Conservation (phyloP, 1,140 invertebrate genomes). For the Apocrypta bakeri region DNA sequence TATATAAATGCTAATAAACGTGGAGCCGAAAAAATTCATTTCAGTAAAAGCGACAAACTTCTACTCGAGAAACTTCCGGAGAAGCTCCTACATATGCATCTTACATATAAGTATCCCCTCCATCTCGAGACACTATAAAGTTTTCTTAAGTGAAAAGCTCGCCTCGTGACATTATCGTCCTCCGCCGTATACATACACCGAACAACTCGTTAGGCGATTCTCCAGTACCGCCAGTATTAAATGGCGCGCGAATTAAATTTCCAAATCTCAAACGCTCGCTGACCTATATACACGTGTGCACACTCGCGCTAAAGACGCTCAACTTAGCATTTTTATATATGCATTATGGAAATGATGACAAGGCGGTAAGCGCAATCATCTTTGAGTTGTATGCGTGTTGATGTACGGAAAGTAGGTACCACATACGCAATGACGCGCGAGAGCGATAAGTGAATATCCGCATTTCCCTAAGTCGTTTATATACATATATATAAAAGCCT, state of each 20-base stretch:
- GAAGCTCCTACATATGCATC: too few relatives aligned
- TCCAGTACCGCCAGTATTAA: neutral
- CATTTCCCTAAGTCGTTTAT: slow-evolving; percentile 36
- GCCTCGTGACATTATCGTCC: neutral
- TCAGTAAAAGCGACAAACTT: too few relatives aligned
- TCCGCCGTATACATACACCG: neutral
- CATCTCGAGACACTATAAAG: neutral
- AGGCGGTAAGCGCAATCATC: neutral
- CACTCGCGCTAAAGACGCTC: neutral
- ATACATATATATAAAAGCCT: slow-evolving; percentile 9
- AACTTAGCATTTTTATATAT: neutral
- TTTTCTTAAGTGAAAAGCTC: neutral
- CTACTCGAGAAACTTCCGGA: neutral
- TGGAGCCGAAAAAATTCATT: too few relatives aligned
- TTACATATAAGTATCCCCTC: too few relatives aligned
- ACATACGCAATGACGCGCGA: too few relatives aligned
- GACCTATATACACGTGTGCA: neutral
- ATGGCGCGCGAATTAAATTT: neutral
- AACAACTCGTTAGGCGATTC: neutral
- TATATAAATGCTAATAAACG: too few relatives aligned
- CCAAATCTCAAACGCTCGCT: neutral
- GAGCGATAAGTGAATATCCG: slow-evolving; percentile 43
- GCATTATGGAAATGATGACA: neutral
- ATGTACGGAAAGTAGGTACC: too few relatives aligned
- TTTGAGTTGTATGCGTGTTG: neutral